phyloP scores from a whole-genome alignment of 2,888 invertebrate species.

The Acheta domesticus region DNA sequence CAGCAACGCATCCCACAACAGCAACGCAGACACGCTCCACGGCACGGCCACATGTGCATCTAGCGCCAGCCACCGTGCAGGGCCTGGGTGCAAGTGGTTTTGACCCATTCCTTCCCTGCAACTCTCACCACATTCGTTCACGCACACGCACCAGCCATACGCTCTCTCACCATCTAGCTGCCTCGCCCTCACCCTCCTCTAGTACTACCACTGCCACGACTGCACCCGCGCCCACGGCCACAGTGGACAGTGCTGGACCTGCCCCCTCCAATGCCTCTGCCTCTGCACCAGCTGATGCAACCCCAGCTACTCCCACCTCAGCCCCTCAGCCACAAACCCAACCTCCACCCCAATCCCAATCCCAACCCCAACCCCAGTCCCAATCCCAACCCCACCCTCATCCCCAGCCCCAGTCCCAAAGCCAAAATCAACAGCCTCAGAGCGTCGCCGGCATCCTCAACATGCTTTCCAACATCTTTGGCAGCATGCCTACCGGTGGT shows the following conservation, averaged over 20 bases:
- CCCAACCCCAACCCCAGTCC: not conserved
- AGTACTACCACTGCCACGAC: no score
- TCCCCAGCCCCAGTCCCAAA: not conserved
- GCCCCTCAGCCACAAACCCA: not conserved
- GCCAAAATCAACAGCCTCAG: not conserved
- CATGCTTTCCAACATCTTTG: conserved; percentile 25
- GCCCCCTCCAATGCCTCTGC: not conserved
- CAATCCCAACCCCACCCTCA: not conserved
- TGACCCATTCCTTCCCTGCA: conserved; percentile 68
- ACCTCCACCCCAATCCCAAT: no score
- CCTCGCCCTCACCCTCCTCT: not conserved
- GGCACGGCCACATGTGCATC: conserved; percentile 64
- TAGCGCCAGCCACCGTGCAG: conserved; percentile 50
- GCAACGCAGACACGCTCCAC: conserved; percentile 68
- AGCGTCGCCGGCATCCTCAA: not conserved
- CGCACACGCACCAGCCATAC: conserved; percentile 26
- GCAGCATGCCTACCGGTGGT: conserved; percentile 20
- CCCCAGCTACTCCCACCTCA: not conserved
- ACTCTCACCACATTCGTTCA: conserved; percentile 63
- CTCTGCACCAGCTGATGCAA: not conserved
- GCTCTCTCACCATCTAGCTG: not conserved
- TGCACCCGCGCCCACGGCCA: not conserved
- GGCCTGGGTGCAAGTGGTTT: conserved; percentile 46
- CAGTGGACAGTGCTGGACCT: not conserved
- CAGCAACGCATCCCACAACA: conserved; percentile 69